These are phyloP conservation scores for Ornithoptera priamus DNA, from an alignment of 2,888 invertebrate species.

Conservation along the genomic window DNA sequence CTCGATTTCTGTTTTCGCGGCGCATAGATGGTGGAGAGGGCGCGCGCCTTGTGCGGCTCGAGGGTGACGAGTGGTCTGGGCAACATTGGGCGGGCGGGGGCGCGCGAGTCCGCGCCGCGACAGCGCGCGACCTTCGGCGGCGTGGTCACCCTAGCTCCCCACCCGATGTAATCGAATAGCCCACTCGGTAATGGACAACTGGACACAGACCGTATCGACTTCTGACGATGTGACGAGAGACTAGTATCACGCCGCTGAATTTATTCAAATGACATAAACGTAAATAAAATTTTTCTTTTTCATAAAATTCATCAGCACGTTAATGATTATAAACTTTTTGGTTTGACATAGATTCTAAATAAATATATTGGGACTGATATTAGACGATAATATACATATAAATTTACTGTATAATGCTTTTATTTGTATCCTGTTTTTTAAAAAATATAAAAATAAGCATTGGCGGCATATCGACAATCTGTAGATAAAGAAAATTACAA, in stretches of 20 bases:
- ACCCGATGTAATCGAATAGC: slow-evolving; percentile 43
- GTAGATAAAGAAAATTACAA: no score
- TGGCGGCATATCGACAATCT: no score
- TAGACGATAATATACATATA: no score
- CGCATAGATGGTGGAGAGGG: slow-evolving; percentile 72
- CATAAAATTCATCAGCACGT: slow-evolving; percentile 2
- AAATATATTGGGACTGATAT: neutral
- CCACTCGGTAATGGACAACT: slow-evolving; percentile 38
- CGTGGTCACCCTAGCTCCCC: slow-evolving; percentile 43
- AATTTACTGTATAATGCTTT: no score
- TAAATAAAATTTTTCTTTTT: slow-evolving; percentile 5
- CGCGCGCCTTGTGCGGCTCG: slow-evolving; percentile 67
- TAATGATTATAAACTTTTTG: neutral
- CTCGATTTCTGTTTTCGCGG: slow-evolving; percentile 65
- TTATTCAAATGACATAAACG: slow-evolving; percentile 2
- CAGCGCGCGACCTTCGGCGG: slow-evolving; percentile 62
- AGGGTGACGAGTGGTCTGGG: slow-evolving; percentile 67
- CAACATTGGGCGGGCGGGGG: slow-evolving; percentile 64
- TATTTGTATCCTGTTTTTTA: no score
- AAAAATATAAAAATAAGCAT: no score
- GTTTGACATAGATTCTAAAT: neutral
- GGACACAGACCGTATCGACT: slow-evolving; percentile 32
- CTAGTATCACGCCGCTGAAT: slow-evolving; percentile 25
- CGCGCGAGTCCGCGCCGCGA: slow-evolving; percentile 61
- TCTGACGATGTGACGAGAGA: slow-evolving; percentile 28